Evolutionary conservation across 2,113 vertebrate species (phyloP).

Genomic region (Chunga burmeisteri): DNA sequence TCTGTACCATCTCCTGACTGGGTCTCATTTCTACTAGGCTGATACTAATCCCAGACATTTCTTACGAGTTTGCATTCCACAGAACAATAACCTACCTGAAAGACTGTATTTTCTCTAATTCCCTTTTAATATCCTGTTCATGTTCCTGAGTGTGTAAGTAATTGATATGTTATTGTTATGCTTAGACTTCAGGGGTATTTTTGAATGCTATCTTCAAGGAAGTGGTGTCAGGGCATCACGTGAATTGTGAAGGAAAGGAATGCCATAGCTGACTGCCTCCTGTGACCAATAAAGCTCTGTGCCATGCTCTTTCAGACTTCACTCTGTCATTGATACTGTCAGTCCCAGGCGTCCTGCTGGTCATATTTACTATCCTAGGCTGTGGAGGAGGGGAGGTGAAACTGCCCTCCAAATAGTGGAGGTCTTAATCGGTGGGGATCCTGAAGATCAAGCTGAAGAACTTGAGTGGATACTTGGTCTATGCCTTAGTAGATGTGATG

Average conservation of each 20-base stretch:
- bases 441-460: not conserved
- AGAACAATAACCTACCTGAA: conserved; percentile 36
- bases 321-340: not conserved
- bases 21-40: not conserved
- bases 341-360: not conserved
- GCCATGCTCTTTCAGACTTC: not conserved
- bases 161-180: conserved; percentile 27
- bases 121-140: conserved; percentile 32
- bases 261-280: conserved; percentile 7
- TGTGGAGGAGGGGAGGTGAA: not conserved
- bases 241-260: not conserved
- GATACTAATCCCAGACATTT: conserved; percentile 10
- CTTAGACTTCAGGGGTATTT: not conserved
- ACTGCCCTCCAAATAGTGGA: not conserved
- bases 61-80: conserved; percentile 26
- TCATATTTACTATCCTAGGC: not conserved
- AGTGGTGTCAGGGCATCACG: not conserved
- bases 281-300: not conserved
- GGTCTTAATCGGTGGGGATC: not conserved
- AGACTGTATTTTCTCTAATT: conserved; percentile 29
- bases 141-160: conserved; percentile 30
- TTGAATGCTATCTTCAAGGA: conserved; percentile 17
- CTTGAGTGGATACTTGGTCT: not conserved
- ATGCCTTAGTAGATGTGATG: not conserved
- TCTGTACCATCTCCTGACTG: not conserved